Evolutionary conservation across 2,888 invertebrate species (phyloP), one percentile per base, ranked within the genome.

Genomic region (Drosophila buzzatii): DNA sequence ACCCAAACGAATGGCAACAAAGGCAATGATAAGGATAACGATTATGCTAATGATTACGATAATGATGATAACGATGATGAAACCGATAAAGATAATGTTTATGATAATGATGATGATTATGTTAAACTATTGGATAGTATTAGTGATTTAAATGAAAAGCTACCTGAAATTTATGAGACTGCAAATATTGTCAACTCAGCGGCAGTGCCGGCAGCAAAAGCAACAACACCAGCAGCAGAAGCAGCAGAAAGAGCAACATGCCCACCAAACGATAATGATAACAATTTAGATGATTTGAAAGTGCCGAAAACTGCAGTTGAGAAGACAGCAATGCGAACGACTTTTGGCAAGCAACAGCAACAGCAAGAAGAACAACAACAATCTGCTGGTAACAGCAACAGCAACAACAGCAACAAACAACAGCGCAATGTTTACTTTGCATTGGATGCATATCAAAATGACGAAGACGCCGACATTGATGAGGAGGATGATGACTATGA

Each of bases 91-190:
- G 82, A 62, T 55, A 55, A 67, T 39, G 61, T 61, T 10, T 39
- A 70, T 57, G 52, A 70, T 63, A 23, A 65, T 35, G 57, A 76
- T 61, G 66, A 76, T 44, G 58, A 70, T 68, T 42, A 72, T 90
- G 82, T 84, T 80, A 89, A 90, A 83, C 83, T 91, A 85, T 91
- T 93, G 89, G 91, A 91, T 90, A 93, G 92, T 92, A 92, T 93
- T 91, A 92, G 90, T 89, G 93, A 93, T 90, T 89, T 92, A 85
- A 92, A 91, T 81, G 92, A 91, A 90, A 92, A 91, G 91, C 90
- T 92, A 92, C 92, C 92, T 90, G 91, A 92, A 89, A 88, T 90
- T 91, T 90, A 91, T 91, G 91, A 92, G 92, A 92, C 92, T 92
- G 92, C 89, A 82, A 91, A 88, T 74, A 90, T 90, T 90, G 91